Evolutionary conservation across 2,113 vertebrate genomes (phyloP).

Genomic region (Saimiri boliviensis): DNA sequence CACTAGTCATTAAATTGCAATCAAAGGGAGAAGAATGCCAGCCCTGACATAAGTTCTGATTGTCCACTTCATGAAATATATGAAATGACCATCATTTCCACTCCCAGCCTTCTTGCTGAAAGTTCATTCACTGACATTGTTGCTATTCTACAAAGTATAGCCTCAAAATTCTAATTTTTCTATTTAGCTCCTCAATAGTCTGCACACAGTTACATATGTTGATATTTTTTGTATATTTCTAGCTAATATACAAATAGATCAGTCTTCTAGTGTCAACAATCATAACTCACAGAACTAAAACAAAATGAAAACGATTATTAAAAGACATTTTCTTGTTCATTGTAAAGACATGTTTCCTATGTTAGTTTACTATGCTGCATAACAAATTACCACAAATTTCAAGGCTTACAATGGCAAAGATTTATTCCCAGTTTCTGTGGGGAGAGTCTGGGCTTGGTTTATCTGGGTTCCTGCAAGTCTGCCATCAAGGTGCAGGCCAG

Average conservation of each 20-base stretch:
- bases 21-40: background rate
- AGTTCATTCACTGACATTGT: background rate
- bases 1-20: constrained; percentile 22
- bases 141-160: background rate
- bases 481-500: background rate
- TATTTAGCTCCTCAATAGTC: background rate
- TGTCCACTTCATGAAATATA: background rate
- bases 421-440: background rate
- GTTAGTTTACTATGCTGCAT: background rate
- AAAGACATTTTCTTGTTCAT: background rate
- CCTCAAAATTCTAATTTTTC: background rate
- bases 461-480: background rate
- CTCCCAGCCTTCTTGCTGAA: background rate
- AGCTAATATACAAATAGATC: background rate
- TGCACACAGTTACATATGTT: background rate
- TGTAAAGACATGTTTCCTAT: background rate
- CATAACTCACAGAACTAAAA: background rate
- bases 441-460: background rate
- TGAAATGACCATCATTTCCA: background rate
- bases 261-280: background rate
- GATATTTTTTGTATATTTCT: background rate
- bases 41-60: background rate
- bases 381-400: background rate
- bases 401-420: background rate
- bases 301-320: background rate